Evolutionary conservation across 53 echinoderm and acorn worm species (phyloP).

Genomic region (Temnopleurus reevesii): DNA sequence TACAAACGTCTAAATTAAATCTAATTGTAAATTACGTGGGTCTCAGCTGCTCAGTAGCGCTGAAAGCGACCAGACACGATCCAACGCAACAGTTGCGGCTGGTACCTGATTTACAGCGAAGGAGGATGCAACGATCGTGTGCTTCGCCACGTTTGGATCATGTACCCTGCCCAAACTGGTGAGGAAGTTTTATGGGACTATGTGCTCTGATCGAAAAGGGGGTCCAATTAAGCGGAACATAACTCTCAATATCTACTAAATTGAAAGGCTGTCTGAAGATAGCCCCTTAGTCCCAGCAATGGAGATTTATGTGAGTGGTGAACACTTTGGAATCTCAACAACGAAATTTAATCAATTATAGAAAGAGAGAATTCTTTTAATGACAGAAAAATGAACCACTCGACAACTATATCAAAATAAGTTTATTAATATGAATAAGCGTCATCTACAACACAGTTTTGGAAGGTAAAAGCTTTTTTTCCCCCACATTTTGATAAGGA

Average conservation of each 20-base stretch:
- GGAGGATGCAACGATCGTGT: neutral
- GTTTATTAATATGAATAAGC: too few relatives aligned
- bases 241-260: slow-evolving; percentile 21
- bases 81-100: slow-evolving; percentile 39
- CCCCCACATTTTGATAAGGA: too few relatives aligned
- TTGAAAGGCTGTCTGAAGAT: slow-evolving; percentile 13
- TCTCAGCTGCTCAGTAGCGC: slow-evolving; percentile 36
- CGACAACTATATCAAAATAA: too few relatives aligned
- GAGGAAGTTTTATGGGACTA: neutral
- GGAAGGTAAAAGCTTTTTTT: too few relatives aligned
- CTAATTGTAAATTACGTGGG: slow-evolving; percentile 41
- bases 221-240: slow-evolving; percentile 16
- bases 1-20: slow-evolving; percentile 22
- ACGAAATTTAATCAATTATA: neutral
- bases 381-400: too few relatives aligned
- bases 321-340: neutral
- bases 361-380: too few relatives aligned
- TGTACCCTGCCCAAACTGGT: neutral
- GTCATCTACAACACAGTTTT: too few relatives aligned
- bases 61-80: slow-evolving; percentile 24
- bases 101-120: slow-evolving; percentile 21
- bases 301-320: slow-evolving; percentile 8
- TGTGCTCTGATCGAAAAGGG: neutral
- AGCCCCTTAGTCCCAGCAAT: neutral
- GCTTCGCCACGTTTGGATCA: slow-evolving; percentile 19